These are phyloP conservation scores for Subacronicta megacephala DNA, from an alignment of 2,888 invertebrate genomes.

Conservation along the genomic window DNA sequence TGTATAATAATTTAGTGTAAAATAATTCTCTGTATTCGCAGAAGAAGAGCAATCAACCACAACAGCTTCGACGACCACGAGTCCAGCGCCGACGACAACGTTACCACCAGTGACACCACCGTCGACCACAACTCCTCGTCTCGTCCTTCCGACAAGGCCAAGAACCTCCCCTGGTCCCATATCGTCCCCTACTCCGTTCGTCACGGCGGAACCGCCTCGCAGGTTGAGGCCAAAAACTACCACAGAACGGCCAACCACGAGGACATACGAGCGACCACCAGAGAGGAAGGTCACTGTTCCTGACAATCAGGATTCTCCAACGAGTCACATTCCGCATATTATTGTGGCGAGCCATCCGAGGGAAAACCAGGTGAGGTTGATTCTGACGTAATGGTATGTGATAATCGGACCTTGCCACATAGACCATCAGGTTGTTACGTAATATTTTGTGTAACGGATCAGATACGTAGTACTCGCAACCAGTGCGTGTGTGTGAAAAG, in stretches of 20 bases:
- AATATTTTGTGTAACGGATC: too few species aligned
- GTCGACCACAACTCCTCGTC: constrained; percentile 62
- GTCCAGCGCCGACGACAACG: constrained; percentile 46
- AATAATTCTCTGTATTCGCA: constrained; percentile 38
- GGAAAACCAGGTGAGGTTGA: constrained; percentile 92
- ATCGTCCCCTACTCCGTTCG: constrained; percentile 67
- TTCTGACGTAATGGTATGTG: not conserved
- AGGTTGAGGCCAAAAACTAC: constrained; percentile 67
- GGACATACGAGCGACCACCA: constrained; percentile 77
- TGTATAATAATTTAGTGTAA: too few species aligned
- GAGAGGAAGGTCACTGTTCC: constrained; percentile 73
- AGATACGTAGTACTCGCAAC: too few species aligned
- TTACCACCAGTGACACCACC: constrained; percentile 8
- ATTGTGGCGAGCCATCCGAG: constrained; percentile 93
- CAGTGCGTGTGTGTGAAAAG: too few species aligned
- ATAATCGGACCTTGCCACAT: too few species aligned
- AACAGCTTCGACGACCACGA: constrained; percentile 58
- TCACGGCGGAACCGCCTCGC: constrained; percentile 60
- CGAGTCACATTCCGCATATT: constrained; percentile 87
- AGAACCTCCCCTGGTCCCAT: constrained; percentile 64
- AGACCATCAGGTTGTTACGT: too few species aligned
- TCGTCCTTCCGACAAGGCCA: constrained; percentile 65
- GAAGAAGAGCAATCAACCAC: constrained; percentile 83
- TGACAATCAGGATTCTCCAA: constrained; percentile 80
- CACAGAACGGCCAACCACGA: constrained; percentile 78